These are phyloP conservation scores for Ennomos fuscantarius DNA, from an alignment of 2,888 invertebrate species.

Conservation along the genomic window DNA sequence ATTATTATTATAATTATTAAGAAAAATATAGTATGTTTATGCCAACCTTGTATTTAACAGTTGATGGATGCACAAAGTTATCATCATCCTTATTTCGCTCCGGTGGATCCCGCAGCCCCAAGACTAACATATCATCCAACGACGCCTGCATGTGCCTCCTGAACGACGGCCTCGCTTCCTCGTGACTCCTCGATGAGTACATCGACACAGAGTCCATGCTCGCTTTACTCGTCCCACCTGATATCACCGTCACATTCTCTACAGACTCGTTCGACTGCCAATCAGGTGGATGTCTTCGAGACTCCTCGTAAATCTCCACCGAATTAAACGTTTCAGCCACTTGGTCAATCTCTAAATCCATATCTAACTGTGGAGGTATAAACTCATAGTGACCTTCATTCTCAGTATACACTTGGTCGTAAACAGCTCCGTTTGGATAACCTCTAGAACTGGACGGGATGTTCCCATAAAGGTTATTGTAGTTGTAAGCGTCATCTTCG, in stretches of 20 bases:
- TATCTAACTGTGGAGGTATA: conserved; percentile 60
- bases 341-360: conserved; percentile 65
- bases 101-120: conserved; percentile 63
- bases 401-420: conserved; percentile 78
- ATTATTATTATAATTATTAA: too few relatives aligned
- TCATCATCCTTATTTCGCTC: conserved; percentile 64
- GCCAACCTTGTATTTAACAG: conserved; percentile 73
- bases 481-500: conserved; percentile 81
- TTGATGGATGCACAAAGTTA: conserved; percentile 76
- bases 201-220: conserved; percentile 85
- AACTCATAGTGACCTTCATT: conserved; percentile 76
- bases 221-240: conserved; percentile 64
- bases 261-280: conserved; percentile 79
- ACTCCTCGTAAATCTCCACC: conserved; percentile 75
- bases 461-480: conserved; percentile 72
- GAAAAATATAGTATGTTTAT: background rate
- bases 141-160: conserved; percentile 77
- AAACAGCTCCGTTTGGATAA: conserved; percentile 65
- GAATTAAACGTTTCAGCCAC: conserved; percentile 72
- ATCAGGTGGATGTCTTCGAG: conserved; percentile 53
- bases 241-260: conserved; percentile 83
- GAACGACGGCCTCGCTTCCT: conserved; percentile 68
- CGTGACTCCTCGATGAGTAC: conserved; percentile 85
- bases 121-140: conserved; percentile 85
- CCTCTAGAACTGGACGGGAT: conserved; percentile 63